phyloP scores from a whole-genome alignment of 2,797 vertebrate genomes.

The Pteronotus mesoamericanus region DNA sequence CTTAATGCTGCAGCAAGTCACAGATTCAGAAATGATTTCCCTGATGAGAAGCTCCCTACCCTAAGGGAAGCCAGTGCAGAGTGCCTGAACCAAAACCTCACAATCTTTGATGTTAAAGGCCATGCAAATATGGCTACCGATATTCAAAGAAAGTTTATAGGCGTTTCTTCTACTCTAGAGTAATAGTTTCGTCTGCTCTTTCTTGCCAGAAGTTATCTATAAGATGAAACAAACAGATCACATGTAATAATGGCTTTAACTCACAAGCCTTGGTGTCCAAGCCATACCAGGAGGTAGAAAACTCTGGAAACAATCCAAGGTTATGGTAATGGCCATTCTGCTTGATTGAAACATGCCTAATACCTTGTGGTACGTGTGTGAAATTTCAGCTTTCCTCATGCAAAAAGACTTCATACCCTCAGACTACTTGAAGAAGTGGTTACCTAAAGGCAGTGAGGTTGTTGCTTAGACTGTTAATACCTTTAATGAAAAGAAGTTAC shows the following conservation, averaged over 20 bases:
- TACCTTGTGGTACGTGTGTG: slow-evolving; percentile 93
- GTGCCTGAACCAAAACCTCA: slow-evolving; percentile 86
- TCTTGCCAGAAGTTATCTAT: slow-evolving; percentile 92
- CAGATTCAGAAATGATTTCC: slow-evolving; percentile 86
- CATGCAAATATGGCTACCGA: slow-evolving; percentile 89
- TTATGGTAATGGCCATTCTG: slow-evolving; percentile 85
- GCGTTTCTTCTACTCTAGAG: slow-evolving; percentile 89
- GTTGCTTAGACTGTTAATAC: slow-evolving; percentile 95
- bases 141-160: slow-evolving; percentile 83
- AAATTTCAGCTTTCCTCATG: slow-evolving; percentile 92
- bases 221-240: slow-evolving; percentile 94
- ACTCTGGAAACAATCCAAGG: slow-evolving; percentile 87
- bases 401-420: slow-evolving; percentile 93
- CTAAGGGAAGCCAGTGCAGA: slow-evolving; percentile 89
- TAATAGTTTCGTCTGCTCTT: slow-evolving; percentile 91
- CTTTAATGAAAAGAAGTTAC: slow-evolving; percentile 88
- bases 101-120: slow-evolving; percentile 93
- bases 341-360: slow-evolving; percentile 93
- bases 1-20: slow-evolving; percentile 90
- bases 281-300: slow-evolving; percentile 87
- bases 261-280: slow-evolving; percentile 93
- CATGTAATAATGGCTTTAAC: slow-evolving; percentile 92
- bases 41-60: slow-evolving; percentile 88
- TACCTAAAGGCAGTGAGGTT: slow-evolving; percentile 87
- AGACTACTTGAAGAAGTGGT: slow-evolving; percentile 93